These are phyloP conservation scores for Mythimna pallens DNA, from an alignment of 2,888 invertebrate genomes.

Conservation along the genomic window DNA sequence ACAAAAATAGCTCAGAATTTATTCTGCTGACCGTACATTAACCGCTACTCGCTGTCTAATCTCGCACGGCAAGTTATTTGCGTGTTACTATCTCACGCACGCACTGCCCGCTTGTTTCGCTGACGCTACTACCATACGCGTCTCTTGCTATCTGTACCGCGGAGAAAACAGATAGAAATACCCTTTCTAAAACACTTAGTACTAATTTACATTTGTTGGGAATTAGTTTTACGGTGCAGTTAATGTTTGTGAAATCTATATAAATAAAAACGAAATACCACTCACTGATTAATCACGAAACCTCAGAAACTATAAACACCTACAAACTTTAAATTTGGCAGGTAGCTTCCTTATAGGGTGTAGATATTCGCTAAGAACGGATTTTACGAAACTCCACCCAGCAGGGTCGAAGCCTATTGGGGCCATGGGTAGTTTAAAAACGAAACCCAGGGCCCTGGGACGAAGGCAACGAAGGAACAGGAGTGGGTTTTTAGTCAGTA, in stretches of 20 bases:
- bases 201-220: constrained; percentile 55
- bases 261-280: no score
- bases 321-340: no score
- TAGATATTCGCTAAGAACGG: no score
- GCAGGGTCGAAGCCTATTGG: no score
- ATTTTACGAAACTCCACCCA: no score
- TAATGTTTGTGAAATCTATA: not conserved
- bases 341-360: no score
- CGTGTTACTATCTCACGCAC: constrained; percentile 73
- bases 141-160: constrained; percentile 61
- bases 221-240: constrained; percentile 37
- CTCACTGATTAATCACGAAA: no score
- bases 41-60: constrained; percentile 73
- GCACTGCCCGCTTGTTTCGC: constrained; percentile 65
- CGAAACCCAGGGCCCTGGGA: no score
- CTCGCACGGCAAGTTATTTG: constrained; percentile 71
- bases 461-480: no score
- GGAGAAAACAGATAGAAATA: constrained; percentile 65
- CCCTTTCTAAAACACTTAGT: constrained; percentile 66
- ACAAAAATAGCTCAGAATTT: constrained; percentile 27
- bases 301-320: no score
- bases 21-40: constrained; percentile 68
- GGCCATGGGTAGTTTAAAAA: no score
- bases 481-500: no score
- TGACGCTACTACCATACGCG: constrained; percentile 74